Conservation (phyloP, 2,797 vertebrate genomes). For the Emys orbicularis region DNA sequence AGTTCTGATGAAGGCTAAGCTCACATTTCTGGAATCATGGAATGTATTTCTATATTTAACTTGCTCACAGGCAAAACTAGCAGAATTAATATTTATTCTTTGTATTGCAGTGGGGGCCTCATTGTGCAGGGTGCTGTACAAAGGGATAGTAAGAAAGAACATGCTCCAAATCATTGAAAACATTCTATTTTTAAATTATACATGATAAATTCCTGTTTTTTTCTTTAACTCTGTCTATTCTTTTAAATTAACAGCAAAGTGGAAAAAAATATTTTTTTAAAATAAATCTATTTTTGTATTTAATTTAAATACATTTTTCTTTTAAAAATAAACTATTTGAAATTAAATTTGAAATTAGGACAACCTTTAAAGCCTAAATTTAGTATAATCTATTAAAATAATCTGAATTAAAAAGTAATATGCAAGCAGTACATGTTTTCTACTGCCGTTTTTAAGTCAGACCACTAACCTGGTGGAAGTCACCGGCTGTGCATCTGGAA, state of each 20-base stretch:
- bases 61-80: rapidly evolving
- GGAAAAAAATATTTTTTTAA: background rate
- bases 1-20: background rate
- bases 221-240: background rate
- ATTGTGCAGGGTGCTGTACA: background rate
- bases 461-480: background rate
- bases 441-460: background rate
- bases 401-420: background rate
- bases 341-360: background rate
- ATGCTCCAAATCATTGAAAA: background rate
- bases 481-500: background rate
- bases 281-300: background rate
- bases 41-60: background rate
- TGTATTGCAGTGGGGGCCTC: background rate
- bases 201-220: background rate
- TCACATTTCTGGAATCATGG: background rate
- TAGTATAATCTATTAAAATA: background rate
- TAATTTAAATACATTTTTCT: background rate
- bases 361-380: background rate
- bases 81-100: background rate
- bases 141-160: background rate
- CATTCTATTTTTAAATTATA: background rate
- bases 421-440: background rate
- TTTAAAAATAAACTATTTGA: background rate
- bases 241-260: background rate